Evolutionary conservation across 35 echinoderm and acorn worm genomes (phyloP).

Genomic region (Eucidaris tribuloides): DNA sequence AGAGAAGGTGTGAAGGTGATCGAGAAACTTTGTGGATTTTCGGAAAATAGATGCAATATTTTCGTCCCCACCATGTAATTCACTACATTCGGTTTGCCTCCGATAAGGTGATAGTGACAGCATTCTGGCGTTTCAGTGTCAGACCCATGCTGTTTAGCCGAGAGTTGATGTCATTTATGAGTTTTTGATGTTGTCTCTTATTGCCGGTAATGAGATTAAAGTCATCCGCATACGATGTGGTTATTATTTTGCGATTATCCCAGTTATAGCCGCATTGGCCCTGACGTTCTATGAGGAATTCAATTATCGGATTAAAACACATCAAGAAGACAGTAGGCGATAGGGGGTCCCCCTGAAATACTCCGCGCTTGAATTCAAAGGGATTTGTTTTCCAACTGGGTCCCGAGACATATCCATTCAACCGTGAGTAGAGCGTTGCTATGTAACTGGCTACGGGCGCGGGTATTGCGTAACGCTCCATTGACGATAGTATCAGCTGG

Average conservation of each 20-base stretch:
- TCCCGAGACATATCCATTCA: background rate
- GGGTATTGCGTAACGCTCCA: background rate
- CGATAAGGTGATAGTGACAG: background rate
- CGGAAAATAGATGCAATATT: no score
- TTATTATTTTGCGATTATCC: background rate
- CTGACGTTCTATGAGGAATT: background rate
- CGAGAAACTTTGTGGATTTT: no score
- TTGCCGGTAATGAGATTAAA: no score
- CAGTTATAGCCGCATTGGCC: background rate
- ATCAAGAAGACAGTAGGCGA: slow-evolving; percentile 36
- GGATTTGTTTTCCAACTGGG: background rate
- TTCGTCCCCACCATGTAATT: no score
- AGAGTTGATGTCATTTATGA: no score
- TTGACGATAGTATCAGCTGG: background rate
- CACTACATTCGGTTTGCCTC: background rate
- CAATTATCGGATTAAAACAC: slow-evolving; percentile 17
- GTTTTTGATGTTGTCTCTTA: no score
- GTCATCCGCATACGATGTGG: no score
- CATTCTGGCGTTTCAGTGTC: background rate
- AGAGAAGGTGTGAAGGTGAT: no score
- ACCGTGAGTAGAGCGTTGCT: slow-evolving; percentile 6
- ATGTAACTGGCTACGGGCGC: background rate
- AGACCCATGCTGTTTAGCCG: background rate
- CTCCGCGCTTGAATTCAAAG: slow-evolving; percentile 9
- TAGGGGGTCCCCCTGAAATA: slow-evolving; percentile 31